Evolutionary conservation across 2,113 vertebrate genomes (phyloP).

Genomic region (Chaenocephalus aceratus): DNA sequence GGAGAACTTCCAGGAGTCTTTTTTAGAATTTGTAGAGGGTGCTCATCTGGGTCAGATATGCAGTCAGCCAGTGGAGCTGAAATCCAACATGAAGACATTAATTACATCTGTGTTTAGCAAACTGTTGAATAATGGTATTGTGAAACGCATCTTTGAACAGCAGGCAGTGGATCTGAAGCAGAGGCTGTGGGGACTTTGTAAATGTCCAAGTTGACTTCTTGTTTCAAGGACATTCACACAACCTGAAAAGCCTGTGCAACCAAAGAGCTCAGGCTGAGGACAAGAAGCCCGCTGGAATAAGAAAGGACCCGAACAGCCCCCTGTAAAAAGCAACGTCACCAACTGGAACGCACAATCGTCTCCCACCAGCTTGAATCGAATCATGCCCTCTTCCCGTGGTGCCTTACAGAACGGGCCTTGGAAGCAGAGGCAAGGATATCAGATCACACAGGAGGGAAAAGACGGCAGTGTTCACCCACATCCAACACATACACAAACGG

Average conservation of each 20-base stretch:
- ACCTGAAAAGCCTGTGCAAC: constrained; percentile 84
- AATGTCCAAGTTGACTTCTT: constrained; percentile 93
- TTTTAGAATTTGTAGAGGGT: constrained; percentile 89
- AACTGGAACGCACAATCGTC: constrained; percentile 1
- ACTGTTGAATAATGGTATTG: constrained; percentile 91
- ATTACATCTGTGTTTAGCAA: constrained; percentile 89
- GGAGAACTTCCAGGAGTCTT: constrained; percentile 90
- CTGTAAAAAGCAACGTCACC: constrained; percentile 47
- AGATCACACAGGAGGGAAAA: constrained; percentile 66
- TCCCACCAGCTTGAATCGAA: neutral
- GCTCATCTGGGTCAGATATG: constrained; percentile 89
- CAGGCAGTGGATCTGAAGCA: constrained; percentile 92
- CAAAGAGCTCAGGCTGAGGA: constrained; percentile 22
- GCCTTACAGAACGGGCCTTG: constrained; percentile 76
- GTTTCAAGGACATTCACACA: constrained; percentile 88
- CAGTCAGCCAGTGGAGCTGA: constrained; percentile 82
- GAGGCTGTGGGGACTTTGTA: constrained; percentile 95
- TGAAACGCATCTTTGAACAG: constrained; percentile 94
- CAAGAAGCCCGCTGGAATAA: constrained; percentile 53
- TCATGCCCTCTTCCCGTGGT: constrained; percentile 3
- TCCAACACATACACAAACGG: neutral
- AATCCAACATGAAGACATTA: constrained; percentile 87
- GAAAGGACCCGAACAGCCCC: constrained; percentile 50
- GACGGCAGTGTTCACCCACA: constrained; percentile 6
- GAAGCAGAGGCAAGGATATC: constrained; percentile 85